Evolutionary conservation across 2,113 vertebrate genomes (phyloP).

Genomic region (Microtus ochrogaster): DNA sequence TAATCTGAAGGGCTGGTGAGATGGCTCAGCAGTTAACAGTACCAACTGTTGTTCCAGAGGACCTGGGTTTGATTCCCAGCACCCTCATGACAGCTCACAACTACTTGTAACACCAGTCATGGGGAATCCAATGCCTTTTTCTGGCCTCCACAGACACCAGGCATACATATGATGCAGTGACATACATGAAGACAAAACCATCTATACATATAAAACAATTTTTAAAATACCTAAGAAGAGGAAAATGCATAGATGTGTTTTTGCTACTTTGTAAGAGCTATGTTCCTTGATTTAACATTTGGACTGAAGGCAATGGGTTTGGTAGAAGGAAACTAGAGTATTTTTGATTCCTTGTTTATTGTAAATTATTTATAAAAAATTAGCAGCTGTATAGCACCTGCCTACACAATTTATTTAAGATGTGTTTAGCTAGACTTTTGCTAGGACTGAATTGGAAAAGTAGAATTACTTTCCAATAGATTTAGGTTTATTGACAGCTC

Average conservation of each 20-base stretch:
- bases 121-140: neutral
- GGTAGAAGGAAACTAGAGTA: neutral
- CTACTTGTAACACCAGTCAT: neutral
- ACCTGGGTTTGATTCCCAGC: no score
- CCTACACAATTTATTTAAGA: neutral
- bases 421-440: neutral
- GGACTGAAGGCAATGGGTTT: neutral
- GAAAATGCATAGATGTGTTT: neutral
- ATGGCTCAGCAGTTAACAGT: no score
- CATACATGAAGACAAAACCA: neutral
- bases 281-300: neutral
- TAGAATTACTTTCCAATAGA: neutral
- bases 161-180: neutral
- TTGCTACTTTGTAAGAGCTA: neutral
- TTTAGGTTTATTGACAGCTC: neutral
- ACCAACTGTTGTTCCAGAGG: no score
- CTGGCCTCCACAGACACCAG: neutral
- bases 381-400: neutral
- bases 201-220: neutral
- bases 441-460: neutral
- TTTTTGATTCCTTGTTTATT: neutral
- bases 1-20: no score
- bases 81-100: no score
- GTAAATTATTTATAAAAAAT: conserved; percentile 14
- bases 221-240: neutral